Percentiles rank a stretch among this genome's conserved stretches.
These are phyloP conservation scores for Brachypteracias leptosomus DNA, from an alignment of 2,113 vertebrate genomes.

Conservation along the genomic window DNA sequence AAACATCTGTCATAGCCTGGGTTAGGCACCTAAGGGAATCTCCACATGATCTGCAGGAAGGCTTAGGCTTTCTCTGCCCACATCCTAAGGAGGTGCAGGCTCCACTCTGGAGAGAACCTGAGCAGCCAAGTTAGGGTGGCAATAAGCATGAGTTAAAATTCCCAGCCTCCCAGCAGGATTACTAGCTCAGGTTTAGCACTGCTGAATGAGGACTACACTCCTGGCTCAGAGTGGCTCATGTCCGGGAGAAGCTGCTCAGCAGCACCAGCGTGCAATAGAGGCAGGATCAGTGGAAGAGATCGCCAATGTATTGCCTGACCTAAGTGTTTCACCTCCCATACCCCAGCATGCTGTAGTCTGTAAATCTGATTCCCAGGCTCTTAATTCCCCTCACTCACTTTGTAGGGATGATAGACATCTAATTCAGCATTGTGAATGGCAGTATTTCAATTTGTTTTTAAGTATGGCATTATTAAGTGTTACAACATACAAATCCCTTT, in stretches of 20 bases:
- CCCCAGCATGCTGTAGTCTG: fast-evolving
- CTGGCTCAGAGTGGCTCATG: not conserved
- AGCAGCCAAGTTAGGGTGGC: not conserved
- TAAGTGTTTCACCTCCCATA: not conserved
- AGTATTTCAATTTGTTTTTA: not conserved
- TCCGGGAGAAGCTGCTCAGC: not conserved
- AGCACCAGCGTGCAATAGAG: fast-evolving
- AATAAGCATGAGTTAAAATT: not conserved
- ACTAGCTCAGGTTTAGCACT: not conserved
- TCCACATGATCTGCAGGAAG: not conserved
- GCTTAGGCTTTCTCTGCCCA: not conserved
- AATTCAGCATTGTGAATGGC: not conserved
- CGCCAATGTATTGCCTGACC: not conserved
- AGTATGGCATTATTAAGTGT: not conserved
- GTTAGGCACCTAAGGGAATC: not conserved
- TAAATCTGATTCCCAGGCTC: not conserved
- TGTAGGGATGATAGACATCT: not conserved
- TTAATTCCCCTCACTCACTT: not conserved
- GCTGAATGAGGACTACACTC: not conserved
- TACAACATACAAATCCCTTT: not conserved
- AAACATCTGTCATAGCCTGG: fast-evolving
- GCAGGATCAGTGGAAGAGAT: not conserved
- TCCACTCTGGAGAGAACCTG: not conserved
- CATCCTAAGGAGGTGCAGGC: not conserved
- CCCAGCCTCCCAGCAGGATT: not conserved